Evolutionary conservation across 2,797 vertebrate species (phyloP).

Genomic region (Zenarchopterus dispar): DNA sequence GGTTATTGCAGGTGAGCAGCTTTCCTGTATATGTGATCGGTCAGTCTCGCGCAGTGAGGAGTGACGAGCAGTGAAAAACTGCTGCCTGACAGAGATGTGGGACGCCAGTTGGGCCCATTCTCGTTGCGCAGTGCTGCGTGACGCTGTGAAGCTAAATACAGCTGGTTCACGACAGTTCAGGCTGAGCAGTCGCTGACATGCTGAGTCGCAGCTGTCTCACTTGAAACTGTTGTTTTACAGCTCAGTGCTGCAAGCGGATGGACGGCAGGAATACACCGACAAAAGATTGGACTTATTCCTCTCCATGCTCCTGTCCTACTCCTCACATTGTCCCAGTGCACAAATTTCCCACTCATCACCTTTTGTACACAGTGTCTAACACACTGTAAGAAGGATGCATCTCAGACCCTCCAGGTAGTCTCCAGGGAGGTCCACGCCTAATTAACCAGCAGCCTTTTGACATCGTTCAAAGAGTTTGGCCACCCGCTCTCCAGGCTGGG

Average conservation of each 20-base stretch:
- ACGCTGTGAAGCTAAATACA: slow-evolving; percentile 33
- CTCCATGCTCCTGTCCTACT: slow-evolving; percentile 7
- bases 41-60: slow-evolving; percentile 9
- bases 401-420: slow-evolving; percentile 75
- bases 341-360: slow-evolving; percentile 47
- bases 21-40: neutral
- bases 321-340: slow-evolving; percentile 14
- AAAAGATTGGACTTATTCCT: slow-evolving; percentile 53
- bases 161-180: slow-evolving; percentile 18
- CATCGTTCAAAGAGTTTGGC: slow-evolving; percentile 55
- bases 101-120: slow-evolving; percentile 42
- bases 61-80: slow-evolving; percentile 19
- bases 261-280: slow-evolving; percentile 36
- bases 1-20: slow-evolving; percentile 37
- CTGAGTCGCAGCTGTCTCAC: slow-evolving; percentile 58
- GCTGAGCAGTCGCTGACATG: slow-evolving; percentile 45
- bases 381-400: slow-evolving; percentile 28
- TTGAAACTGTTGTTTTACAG: slow-evolving; percentile 38
- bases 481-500: slow-evolving; percentile 53
- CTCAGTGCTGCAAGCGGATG: slow-evolving; percentile 31
- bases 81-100: slow-evolving; percentile 47
- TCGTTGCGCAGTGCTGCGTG: slow-evolving; percentile 29
- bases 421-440: slow-evolving; percentile 77
- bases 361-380: slow-evolving; percentile 45
- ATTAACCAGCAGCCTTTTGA: slow-evolving; percentile 76